Evolutionary conservation across 2,797 vertebrate species (phyloP).

Genomic region (Epinephelus awoara): DNA sequence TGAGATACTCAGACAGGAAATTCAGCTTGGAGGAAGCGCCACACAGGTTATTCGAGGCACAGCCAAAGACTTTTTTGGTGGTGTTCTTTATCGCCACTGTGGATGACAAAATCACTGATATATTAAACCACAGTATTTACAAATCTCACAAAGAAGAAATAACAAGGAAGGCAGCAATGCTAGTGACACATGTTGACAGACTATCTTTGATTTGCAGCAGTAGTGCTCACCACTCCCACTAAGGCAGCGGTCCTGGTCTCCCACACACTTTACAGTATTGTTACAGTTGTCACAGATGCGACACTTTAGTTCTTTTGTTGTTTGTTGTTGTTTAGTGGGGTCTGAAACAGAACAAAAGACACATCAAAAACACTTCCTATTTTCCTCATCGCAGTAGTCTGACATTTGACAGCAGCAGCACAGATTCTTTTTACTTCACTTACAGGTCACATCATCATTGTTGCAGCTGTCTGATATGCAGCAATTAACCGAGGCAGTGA

Average conservation of each 20-base stretch:
- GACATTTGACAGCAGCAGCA: not conserved
- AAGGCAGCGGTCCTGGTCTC: not conserved
- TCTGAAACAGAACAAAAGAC: not conserved
- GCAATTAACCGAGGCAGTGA: not conserved
- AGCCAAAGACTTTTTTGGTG: not conserved
- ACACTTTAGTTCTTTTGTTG: too few relatives aligned
- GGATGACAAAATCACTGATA: not conserved
- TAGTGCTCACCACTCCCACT: not conserved
- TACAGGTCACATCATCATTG: not conserved
- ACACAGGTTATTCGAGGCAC: not conserved
- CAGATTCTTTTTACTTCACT: not conserved
- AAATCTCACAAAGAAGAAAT: not conserved
- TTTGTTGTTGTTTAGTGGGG: accelerated
- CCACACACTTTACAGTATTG: not conserved
- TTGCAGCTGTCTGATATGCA: not conserved
- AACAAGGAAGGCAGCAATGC: not conserved
- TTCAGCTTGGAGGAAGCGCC: accelerated
- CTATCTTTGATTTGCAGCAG: not conserved
- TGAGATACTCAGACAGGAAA: not conserved
- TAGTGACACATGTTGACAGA: not conserved
- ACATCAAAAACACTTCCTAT: not conserved
- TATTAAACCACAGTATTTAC: not conserved
- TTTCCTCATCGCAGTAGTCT: not conserved
- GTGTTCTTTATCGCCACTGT: not conserved
- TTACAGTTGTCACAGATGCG: not conserved